Evolutionary conservation across 1,140 invertebrate species (phyloP), one percentile per base, ranked within the genome.

Genomic region (Drosophila busckii): DNA sequence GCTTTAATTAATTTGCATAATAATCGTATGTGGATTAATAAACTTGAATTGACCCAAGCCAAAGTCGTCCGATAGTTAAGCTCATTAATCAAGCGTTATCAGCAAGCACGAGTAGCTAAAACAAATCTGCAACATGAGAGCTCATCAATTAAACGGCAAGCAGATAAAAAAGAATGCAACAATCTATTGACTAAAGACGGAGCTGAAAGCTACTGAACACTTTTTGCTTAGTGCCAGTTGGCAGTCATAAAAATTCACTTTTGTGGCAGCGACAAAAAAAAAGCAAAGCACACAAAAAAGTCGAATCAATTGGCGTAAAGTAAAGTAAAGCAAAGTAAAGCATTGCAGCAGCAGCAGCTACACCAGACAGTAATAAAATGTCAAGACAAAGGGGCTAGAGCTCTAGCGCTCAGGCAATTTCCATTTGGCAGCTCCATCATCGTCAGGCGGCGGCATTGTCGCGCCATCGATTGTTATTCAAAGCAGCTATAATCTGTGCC

Each of bases 381-480:
- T 62, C 50, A 71, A 45, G 46, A 68, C 50, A 22, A 56, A 40
- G 40, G 46, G 10, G 28, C 41, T 29, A 62, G 15, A 15, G 22
- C 12, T 15, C 4, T 23, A 12, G 3, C 10, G 17, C 16, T 12
- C 20, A 22, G 26, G n/a, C 15, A 44, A 54, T 59, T 55, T 53
- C 50, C 62, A 67, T 73, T 70, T 66, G 52, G 29, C 35, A 60
- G 46, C 53, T 62, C 34, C 59, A 69, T 80, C 55, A 82, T 61
- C 58, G 56, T 32, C 31, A 13, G 37, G 9, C 46, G 34, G 40
- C 50, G 56, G 55, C 61, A 64, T 60, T 84, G 80, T 84, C 71
- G 80, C 68, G 59, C 73, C 58, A 80, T 78, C 73, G 73, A 78
- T 78, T 78, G 73, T 80, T 78, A 78, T 78, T 84, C 82, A 80